Evolutionary conservation across 2,797 vertebrate genomes (phyloP).

Genomic region (Steatocranus sp.): DNA sequence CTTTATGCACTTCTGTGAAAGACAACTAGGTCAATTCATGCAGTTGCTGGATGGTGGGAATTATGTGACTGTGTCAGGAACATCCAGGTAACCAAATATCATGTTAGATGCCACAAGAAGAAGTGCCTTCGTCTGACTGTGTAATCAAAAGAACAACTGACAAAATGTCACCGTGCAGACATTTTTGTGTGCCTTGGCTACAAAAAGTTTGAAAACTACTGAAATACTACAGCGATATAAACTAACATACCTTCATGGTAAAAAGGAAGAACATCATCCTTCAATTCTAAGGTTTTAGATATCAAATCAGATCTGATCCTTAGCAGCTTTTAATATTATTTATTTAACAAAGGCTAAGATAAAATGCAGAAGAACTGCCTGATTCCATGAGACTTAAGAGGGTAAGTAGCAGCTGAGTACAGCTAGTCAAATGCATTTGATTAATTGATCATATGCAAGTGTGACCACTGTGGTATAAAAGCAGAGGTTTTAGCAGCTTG

Average conservation of each 20-base stretch:
- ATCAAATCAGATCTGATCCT: background rate
- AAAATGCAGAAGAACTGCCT: background rate
- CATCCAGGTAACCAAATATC: background rate
- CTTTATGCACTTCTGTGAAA: background rate
- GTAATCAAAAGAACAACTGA: background rate
- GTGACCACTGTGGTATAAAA: background rate
- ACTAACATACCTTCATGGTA: background rate
- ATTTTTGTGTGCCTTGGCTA: background rate
- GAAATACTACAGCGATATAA: background rate
- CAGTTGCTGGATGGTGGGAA: background rate
- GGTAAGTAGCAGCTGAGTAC: background rate
- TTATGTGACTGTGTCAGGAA: background rate
- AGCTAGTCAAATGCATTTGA: background rate
- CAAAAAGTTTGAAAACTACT: background rate
- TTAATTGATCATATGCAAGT: background rate
- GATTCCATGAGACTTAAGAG: background rate
- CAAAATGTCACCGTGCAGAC: background rate
- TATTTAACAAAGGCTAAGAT: background rate
- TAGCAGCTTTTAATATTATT: background rate
- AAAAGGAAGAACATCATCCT: background rate
- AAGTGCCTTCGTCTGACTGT: background rate
- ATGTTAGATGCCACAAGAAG: background rate
- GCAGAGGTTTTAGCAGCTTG: background rate
- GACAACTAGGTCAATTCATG: background rate
- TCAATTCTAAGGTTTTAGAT: background rate